These are phyloP conservation scores for Hirtodrosophila alboralis DNA, from an alignment of 2,888 invertebrate species.

Conservation along the genomic window DNA sequence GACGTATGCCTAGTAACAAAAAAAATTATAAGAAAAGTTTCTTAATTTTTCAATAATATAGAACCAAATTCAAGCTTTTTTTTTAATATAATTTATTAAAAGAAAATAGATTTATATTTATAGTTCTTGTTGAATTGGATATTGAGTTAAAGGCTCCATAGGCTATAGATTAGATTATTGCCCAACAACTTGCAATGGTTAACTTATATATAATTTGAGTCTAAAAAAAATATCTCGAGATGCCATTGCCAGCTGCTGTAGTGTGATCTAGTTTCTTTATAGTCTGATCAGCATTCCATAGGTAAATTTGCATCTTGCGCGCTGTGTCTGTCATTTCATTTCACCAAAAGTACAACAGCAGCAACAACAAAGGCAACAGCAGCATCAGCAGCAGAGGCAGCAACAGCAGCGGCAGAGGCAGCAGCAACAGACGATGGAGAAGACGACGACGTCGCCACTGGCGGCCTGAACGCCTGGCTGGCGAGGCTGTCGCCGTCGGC, in stretches of 20 bases:
- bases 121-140: too few relatives aligned
- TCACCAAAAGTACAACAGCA: constrained; percentile 75
- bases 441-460: constrained; percentile 68
- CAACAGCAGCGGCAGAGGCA: constrained; percentile 16
- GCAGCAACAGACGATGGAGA: constrained; percentile 37
- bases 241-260: constrained; percentile 10
- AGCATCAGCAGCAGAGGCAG: constrained; percentile 27
- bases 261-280: constrained; percentile 41
- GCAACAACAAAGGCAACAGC: constrained; percentile 29
- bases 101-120: too few relatives aligned
- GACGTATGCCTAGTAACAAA: too few relatives aligned
- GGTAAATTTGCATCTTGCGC: constrained; percentile 77
- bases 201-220: too few relatives aligned
- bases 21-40: too few relatives aligned
- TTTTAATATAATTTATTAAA: too few relatives aligned
- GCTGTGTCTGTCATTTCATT: constrained; percentile 79
- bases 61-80: too few relatives aligned
- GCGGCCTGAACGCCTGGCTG: constrained; percentile 81
- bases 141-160: too few relatives aligned
- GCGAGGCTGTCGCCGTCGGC: constrained; percentile 49
- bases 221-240: too few relatives aligned
- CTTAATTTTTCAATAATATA: too few relatives aligned
- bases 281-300: constrained; percentile 70
- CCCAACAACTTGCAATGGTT: too few relatives aligned
- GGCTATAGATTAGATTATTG: too few relatives aligned